A percentile compares a stretch with the other conserved stretches of the same genome.
These are phyloP conservation scores for Drosophila paulistorum DNA, from an alignment of 1,140 invertebrate species.

Conservation along the genomic window DNA sequence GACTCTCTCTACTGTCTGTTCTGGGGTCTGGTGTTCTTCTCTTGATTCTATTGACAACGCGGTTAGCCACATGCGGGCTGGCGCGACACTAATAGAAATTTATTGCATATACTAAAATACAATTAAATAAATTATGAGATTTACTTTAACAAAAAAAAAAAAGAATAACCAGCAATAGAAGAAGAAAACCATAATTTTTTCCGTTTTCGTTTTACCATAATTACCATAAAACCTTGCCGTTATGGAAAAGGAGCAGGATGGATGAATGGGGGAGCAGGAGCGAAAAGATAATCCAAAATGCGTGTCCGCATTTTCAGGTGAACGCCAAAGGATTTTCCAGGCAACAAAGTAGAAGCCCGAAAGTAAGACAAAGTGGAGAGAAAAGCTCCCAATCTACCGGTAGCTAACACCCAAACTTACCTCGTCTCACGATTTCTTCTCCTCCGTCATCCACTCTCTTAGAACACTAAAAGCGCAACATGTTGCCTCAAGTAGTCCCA, in stretches of 20 bases:
- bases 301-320: conserved; percentile 55
- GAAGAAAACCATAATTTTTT: conserved; percentile 6
- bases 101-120: conserved; percentile 80
- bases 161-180: background rate
- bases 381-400: conserved; percentile 4
- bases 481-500: conserved; percentile 73
- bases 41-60: conserved; percentile 7
- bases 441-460: background rate
- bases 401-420: conserved; percentile 2
- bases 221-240: background rate
- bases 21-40: conserved; percentile 23
- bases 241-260: background rate
- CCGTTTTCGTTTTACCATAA: conserved; percentile 10
- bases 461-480: conserved; percentile 75
- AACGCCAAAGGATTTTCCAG: conserved; percentile 74
- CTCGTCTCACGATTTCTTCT: background rate
- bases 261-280: background rate
- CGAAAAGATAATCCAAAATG: conserved; percentile 57
- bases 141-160: conserved; percentile 30
- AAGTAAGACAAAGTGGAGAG: conserved; percentile 78
- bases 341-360: conserved; percentile 77
- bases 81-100: conserved; percentile 71
- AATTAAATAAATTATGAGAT: conserved; percentile 82
- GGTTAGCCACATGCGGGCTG: conserved; percentile 64
- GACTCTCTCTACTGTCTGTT: background rate